These are phyloP conservation scores for Tupiocoris notatus DNA, from an alignment of 2,888 invertebrate species.

Conservation along the genomic window DNA sequence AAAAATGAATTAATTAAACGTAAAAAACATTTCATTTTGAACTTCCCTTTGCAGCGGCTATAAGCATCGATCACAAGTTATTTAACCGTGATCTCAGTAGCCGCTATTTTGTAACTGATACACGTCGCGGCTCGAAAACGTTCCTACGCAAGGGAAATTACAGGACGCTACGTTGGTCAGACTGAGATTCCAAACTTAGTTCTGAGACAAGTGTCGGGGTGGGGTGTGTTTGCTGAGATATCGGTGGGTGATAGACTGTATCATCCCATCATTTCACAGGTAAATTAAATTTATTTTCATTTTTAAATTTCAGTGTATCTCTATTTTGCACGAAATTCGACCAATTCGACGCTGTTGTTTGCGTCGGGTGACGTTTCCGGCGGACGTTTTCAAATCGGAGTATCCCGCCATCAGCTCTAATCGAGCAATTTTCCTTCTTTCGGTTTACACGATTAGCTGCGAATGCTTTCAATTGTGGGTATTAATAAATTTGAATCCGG, in stretches of 20 bases:
- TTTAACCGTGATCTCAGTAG: no score
- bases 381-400: not conserved
- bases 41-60: no score
- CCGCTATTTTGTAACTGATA: no score
- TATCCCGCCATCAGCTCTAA: not conserved
- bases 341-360: no score
- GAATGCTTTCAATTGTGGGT: no score
- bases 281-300: slow-evolving; percentile 30
- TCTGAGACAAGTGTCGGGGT: slow-evolving; percentile 42
- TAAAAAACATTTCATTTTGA: no score
- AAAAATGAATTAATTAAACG: no score
- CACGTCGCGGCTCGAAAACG: not conserved
- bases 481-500: no score
- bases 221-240: slow-evolving; percentile 46
- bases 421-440: no score
- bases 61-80: no score
- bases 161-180: not conserved
- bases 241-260: slow-evolving; percentile 48
- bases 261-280: slow-evolving; percentile 47
- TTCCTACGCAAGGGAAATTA: not conserved
- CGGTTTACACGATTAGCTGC: no score
- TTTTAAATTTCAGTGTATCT: slow-evolving; percentile 11
- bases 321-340: no score
- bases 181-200: slow-evolving; percentile 28
- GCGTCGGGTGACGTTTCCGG: not conserved